Evolutionary conservation across 2,797 vertebrate species (phyloP).

Genomic region (Microctenopoma lineatum): DNA sequence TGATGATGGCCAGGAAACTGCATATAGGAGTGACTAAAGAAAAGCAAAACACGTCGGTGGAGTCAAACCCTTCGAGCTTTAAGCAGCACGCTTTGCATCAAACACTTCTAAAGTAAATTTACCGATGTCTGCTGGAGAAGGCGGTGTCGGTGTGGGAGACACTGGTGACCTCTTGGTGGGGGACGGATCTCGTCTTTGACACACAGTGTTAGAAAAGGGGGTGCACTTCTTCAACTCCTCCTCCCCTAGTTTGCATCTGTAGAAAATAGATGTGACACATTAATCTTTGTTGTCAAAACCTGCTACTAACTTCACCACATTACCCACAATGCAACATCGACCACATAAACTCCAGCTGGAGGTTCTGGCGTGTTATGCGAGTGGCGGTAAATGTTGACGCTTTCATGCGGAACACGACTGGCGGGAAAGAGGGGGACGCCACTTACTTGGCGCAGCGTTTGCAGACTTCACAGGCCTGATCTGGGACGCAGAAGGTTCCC

Average conservation of each 20-base stretch:
- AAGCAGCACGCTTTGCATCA: background rate
- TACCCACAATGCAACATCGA: too few species aligned
- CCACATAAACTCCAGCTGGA: too few species aligned
- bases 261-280: background rate
- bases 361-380: too few species aligned
- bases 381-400: too few species aligned
- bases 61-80: too few species aligned
- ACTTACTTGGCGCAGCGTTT: conserved; percentile 84
- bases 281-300: too few species aligned
- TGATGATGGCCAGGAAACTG: conserved; percentile 9
- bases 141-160: conserved; percentile 1
- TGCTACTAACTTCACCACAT: too few species aligned
- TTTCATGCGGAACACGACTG: background rate
- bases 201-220: conserved; percentile 78
- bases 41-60: background rate
- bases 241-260: conserved; percentile 83
- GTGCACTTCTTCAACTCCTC: conserved; percentile 79
- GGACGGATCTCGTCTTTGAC: conserved; percentile 62
- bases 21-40: conserved; percentile 49
- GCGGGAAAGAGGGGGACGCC: background rate
- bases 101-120: background rate
- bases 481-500: conserved; percentile 82
- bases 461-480: conserved; percentile 87
- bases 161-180: conserved; percentile 29
- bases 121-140: conserved; percentile 39